A percentile compares a stretch with the other conserved stretches of the same genome.
Conservation (phyloP, 1,140 invertebrate species). For the Neuroterus valhalla region DNA sequence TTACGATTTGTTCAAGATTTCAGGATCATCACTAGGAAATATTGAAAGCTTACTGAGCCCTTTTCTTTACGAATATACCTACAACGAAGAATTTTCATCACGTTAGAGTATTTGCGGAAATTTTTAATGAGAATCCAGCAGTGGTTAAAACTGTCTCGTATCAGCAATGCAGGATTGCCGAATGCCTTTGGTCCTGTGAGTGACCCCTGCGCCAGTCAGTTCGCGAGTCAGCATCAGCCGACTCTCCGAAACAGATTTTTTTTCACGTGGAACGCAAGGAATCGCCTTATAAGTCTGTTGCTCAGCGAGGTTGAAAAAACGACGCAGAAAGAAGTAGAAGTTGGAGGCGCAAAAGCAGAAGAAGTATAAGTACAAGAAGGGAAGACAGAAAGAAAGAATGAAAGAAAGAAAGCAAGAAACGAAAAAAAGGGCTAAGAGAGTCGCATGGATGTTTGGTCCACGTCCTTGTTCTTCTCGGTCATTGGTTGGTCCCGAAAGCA, state of each 20-base stretch:
- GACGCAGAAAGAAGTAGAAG: slow-evolving; percentile 50
- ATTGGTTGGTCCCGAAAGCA: slow-evolving; percentile 51
- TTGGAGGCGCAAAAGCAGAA: slow-evolving; percentile 41
- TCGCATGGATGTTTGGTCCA: slow-evolving; percentile 48
- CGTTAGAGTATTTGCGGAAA: not conserved
- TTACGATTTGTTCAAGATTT: no score
- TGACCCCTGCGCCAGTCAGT: slow-evolving; percentile 38
- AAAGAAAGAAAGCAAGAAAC: slow-evolving; percentile 39
- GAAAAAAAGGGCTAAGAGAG: slow-evolving; percentile 60
- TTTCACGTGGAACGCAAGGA: slow-evolving; percentile 66
- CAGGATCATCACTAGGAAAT: no score
- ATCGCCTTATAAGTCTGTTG: slow-evolving; percentile 70
- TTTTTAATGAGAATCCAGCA: not conserved
- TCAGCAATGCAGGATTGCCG: not conserved
- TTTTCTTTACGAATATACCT: not conserved
- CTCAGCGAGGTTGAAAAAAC: slow-evolving; percentile 53
- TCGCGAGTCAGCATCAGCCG: slow-evolving; percentile 42
- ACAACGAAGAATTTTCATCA: not conserved
- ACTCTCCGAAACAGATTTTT: slow-evolving; percentile 58
- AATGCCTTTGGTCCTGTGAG: slow-evolving; percentile 10
- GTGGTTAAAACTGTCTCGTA: not conserved
- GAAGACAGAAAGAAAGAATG: slow-evolving; percentile 36
- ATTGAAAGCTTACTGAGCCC: no score
- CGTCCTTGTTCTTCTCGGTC: slow-evolving; percentile 40
- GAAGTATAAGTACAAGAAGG: slow-evolving; percentile 25